Base-by-base conservation (phyloP, 2,888 invertebrate species). In the Tipula helvola region DNA sequence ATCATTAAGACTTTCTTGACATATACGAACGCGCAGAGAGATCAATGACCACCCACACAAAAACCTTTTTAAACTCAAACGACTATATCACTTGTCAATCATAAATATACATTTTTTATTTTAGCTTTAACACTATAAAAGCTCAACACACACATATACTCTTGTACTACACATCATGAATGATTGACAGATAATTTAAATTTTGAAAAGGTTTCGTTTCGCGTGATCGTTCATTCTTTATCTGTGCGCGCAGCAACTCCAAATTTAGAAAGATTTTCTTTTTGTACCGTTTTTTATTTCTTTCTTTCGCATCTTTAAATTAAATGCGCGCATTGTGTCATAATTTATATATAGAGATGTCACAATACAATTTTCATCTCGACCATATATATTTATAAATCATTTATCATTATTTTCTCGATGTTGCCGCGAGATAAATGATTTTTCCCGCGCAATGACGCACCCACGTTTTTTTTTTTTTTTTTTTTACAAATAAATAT, bases 21-120 rank as follows among this genome's bases (percentile, higher is more conserved):
- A 28, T 71, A 28, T 71, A 71, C 71, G 71, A 57, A 2, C 28
- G 28, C 28, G 16, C 18, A 16, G 18, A 57, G 10, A 71, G 71
- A 71, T 71, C 71, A 71, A 71, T 71, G 71, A 71, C 71, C 71
- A 71, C 71, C 71, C 71, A 71, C 71, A 71, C 71, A 71, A 71
- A 71, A 71, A 71, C 71, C 28, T 28, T 71, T 71, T 71, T 71
- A 18, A 18, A 71, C 71, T 71, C 28, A 71, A 71, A 71, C n/a
- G 71, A 71, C 71, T 28, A 71, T 71, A 71, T 71, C 71, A 71
- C 71, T 71, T 71, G 71, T 71, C 71, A 71, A 71, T 71, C 71
- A 71, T 71, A 71, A 39, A 39, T 28, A 28, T 28, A 28, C 28
- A 28, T 28, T 28, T n/a, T 28, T 71, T 71, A 12, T 71, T 71